phyloP scores from a whole-genome alignment of 2,797 vertebrate species.

The Allochrocebus solatus region DNA sequence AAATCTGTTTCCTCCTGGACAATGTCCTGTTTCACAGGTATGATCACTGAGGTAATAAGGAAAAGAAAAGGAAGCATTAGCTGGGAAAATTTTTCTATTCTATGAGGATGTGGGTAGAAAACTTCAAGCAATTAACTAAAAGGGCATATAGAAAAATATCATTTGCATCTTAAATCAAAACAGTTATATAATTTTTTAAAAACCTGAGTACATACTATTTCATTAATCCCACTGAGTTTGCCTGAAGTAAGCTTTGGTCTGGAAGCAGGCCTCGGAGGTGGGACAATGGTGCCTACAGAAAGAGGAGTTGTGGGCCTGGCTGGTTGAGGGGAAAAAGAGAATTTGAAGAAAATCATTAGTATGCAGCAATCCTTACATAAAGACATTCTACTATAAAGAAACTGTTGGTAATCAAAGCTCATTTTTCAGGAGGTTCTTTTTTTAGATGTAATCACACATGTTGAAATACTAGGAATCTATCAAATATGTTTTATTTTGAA shows the following conservation, averaged over 20 bases:
- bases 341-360: conserved; percentile 73
- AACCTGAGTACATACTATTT: conserved; percentile 91
- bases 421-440: neutral
- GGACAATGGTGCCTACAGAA: conserved; percentile 91
- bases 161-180: conserved; percentile 56
- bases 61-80: neutral
- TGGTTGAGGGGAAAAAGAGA: conserved; percentile 76
- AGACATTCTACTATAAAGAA: conserved; percentile 33
- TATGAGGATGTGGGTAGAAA: conserved; percentile 16
- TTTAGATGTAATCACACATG: neutral
- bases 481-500: neutral
- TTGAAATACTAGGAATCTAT: conserved; percentile 34
- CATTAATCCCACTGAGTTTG: conserved; percentile 96
- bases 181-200: neutral
- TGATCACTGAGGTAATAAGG: neutral
- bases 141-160: conserved; percentile 26
- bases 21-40: neutral
- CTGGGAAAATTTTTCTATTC: neutral
- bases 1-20: neutral
- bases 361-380: conserved; percentile 57
- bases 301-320: conserved; percentile 93
- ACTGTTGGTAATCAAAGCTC: conserved; percentile 17
- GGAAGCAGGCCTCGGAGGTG: conserved; percentile 95
- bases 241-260: conserved; percentile 93
- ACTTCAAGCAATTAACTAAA: conserved; percentile 42